Evolutionary conservation across 2,113 vertebrate genomes (phyloP), one percentile per base, ranked within the genome.

Genomic region (Phainopepla nitens): DNA sequence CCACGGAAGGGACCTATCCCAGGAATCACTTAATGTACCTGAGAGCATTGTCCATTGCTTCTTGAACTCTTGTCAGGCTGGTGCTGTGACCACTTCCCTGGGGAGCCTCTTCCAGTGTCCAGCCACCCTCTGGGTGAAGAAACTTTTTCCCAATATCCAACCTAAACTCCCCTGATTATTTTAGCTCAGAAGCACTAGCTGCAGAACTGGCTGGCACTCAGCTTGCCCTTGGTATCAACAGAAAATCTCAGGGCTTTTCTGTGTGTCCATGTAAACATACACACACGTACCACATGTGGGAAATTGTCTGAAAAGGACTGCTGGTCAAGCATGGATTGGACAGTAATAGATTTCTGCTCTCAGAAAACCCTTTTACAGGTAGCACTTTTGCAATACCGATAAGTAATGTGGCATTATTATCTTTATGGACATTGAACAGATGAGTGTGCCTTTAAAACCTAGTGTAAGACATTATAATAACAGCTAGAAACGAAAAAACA

Each of bases 231-330:
- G 25, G 4, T 75, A 54, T 64, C 0, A 0, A 15, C n/a, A 44
- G 66, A 64, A 75, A 88, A 76, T 20, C 36, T 72, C 66, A 45
- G 39, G 57, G 53, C 3, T 87, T 51, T 75, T 79, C 39, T 5
- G 3, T 44, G 19, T 53, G 51, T 47, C 39, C 49, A 17, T 0
- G 0, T 60, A 79, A 78, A 56, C 29, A 36, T 0, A 2, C 15
- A 66, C 4, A 44, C 15, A 41, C 11, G 5, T 13, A 13, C 5
- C 25, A 71, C 39, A 49, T 33, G 28, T 58, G 53, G 42, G 49
- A 87, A 79, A 80, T 51, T 31, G 31, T 58, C 45, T 75, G 44
- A 35, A 45, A 78, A 84, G 57, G 36, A 51, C 25, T 66, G 45
- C 45, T 61, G 36, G 25, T 92, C 53, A 77, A 80, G 8, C 1